Evolutionary conservation across 2,113 vertebrate species (phyloP).

Genomic region (Sitta europaea): DNA sequence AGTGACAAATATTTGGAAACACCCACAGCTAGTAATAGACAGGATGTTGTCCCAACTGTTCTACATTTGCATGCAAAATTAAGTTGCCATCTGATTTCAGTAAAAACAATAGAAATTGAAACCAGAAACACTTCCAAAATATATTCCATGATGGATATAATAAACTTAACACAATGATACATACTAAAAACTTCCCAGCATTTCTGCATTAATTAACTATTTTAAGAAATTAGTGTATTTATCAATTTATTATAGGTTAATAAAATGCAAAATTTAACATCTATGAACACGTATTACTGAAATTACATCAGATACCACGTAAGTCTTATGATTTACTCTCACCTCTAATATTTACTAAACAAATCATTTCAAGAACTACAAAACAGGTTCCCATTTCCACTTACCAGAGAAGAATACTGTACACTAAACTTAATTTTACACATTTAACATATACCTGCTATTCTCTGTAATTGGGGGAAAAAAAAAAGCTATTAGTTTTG

Average conservation of each 20-base stretch:
- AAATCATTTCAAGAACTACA: neutral
- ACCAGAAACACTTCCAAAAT: neutral
- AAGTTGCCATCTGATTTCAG: neutral
- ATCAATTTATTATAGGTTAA: neutral
- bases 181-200: neutral
- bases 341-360: neutral
- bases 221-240: neutral
- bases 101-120: neutral
- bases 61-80: neutral
- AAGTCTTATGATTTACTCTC: neutral
- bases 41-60: neutral
- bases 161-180: neutral
- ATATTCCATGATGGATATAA: neutral
- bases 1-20: neutral
- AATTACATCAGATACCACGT: neutral
- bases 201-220: neutral
- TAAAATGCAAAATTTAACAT: neutral
- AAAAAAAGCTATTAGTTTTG: neutral
- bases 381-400: neutral
- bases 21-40: neutral
- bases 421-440: neutral
- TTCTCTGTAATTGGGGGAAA: neutral
- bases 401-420: neutral
- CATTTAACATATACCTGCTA: neutral
- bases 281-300: neutral